phyloP scores from a whole-genome alignment of 2,797 vertebrate species.

The Hybognathus amarus region DNA sequence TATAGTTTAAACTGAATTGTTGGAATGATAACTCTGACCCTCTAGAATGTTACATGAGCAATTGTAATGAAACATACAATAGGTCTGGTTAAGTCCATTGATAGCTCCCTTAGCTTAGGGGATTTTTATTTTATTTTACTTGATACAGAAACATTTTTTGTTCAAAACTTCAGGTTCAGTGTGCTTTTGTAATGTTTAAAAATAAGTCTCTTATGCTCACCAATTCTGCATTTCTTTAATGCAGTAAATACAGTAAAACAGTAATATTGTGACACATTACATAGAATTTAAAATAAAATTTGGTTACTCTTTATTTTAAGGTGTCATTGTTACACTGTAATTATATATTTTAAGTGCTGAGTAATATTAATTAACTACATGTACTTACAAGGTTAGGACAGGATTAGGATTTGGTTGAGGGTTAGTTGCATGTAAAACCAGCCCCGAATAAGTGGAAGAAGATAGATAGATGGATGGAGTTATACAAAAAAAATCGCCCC shows the following conservation, averaged over 20 bases:
- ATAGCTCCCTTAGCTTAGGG: not conserved
- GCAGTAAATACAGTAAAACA: not conserved
- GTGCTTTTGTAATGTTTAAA: not conserved
- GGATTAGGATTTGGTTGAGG: no score
- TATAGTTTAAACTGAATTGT: not conserved
- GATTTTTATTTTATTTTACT: not conserved
- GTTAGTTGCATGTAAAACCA: no score
- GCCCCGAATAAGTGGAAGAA: no score
- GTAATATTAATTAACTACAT: no score
- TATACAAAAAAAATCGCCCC: no score
- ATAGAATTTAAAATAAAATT: no score
- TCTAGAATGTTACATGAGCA: not conserved
- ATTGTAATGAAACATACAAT: not conserved
- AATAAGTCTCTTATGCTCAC: not conserved
- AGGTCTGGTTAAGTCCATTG: not conserved
- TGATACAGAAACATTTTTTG: not conserved
- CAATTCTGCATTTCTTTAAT: not conserved
- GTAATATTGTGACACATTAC: not conserved
- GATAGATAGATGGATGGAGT: no score
- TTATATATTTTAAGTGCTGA: no score
- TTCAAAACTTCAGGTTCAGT: not conserved
- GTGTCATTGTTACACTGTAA: no score
- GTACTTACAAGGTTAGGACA: no score
- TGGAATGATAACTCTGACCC: conserved; percentile 2
- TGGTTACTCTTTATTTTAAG: no score